These are phyloP conservation scores for Empis livida DNA, from an alignment of 2,888 invertebrate genomes.

Conservation along the genomic window DNA sequence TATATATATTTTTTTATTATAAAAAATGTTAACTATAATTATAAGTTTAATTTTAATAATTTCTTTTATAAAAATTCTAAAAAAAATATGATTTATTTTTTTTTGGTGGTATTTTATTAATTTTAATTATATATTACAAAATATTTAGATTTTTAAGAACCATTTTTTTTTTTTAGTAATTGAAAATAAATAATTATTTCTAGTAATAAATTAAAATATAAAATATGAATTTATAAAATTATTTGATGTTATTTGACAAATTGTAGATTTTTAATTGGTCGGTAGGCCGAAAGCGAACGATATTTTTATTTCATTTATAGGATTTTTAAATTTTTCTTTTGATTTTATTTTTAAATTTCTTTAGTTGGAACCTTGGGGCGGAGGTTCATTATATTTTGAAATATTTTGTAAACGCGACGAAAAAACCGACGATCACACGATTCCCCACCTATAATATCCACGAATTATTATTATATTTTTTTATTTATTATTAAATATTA, in stretches of 20 bases:
- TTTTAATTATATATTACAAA: background rate
- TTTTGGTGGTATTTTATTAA: background rate
- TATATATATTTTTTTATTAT: slow-evolving; percentile 10
- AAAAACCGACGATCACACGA: slow-evolving; percentile 25
- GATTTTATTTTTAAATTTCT: slow-evolving; percentile 7
- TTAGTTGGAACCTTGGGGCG: slow-evolving; percentile 32
- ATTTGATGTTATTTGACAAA: slow-evolving; percentile 1
- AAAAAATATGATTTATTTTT: background rate
- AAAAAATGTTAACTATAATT: slow-evolving; percentile 7
- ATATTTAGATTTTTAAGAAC: background rate
- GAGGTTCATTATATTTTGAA: slow-evolving; percentile 21
- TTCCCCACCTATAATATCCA: slow-evolving; percentile 18
- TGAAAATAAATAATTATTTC: background rate
- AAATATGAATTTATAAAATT: background rate
- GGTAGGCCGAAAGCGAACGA: slow-evolving; percentile 16
- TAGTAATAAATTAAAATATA: slow-evolving; percentile 1
- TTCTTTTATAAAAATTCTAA: background rate
- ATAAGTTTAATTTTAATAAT: slow-evolving; percentile 11
- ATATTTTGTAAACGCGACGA: slow-evolving; percentile 20
- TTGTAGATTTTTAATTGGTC: slow-evolving; percentile 7
- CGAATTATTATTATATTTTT: slow-evolving; percentile 15
- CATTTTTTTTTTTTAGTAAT: too few relatives aligned
- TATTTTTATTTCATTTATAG: background rate
- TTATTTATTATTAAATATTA: slow-evolving; percentile 13
- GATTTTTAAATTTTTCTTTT: slow-evolving; percentile 4